Evolutionary conservation across 2,888 invertebrate genomes (phyloP).

Genomic region (Sisyra nigra): DNA sequence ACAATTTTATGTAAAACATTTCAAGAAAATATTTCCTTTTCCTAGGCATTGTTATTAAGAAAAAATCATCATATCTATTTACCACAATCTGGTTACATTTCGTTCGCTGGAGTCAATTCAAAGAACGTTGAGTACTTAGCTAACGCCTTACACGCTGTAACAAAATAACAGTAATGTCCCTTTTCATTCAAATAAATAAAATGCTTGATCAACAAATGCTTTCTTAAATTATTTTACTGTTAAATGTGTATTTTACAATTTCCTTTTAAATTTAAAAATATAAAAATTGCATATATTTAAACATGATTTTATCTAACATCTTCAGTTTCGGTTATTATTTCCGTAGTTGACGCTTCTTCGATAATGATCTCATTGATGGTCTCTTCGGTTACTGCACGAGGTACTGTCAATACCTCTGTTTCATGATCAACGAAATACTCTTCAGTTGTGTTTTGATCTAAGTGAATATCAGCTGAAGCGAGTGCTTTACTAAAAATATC

Average conservation of each 20-base stretch:
- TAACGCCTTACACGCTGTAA: constrained; percentile 82
- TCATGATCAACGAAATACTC: constrained; percentile 32
- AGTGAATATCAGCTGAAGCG: constrained; percentile 33
- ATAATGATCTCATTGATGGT: neutral
- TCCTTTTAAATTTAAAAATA: no score
- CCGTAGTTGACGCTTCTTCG: no score
- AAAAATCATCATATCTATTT: constrained; percentile 37
- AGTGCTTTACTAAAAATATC: constrained; percentile 38
- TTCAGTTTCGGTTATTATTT: no score
- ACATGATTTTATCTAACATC: no score
- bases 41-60: no score
- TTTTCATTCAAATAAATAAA: no score
- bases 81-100: constrained; percentile 95
- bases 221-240: no score
- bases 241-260: no score
- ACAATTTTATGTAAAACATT: no score
- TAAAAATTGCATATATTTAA: no score
- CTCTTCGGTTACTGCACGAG: neutral
- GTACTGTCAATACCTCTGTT: neutral
- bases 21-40: no score
- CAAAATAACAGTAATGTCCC: constrained; percentile 37
- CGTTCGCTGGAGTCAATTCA: constrained; percentile 90
- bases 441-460: constrained; percentile 27
- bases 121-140: constrained; percentile 92
- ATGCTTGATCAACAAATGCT: no score